These are phyloP conservation scores for Gryllus longicercus DNA, from an alignment of 2,888 invertebrate genomes.

Conservation along the genomic window DNA sequence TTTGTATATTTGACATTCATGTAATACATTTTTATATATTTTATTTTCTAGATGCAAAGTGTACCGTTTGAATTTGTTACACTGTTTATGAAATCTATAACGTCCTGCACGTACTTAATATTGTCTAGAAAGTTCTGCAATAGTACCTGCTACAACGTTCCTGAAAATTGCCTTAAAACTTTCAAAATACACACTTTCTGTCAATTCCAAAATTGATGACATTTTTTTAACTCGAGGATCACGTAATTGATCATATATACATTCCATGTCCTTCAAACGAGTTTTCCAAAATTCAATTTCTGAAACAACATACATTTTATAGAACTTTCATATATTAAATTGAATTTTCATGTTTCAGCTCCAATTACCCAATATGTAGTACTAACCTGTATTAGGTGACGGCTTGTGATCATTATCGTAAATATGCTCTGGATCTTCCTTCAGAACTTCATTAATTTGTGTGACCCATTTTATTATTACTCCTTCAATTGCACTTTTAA, in stretches of 20 bases:
- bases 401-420: slow-evolving; percentile 68
- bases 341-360: neutral
- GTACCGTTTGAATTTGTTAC: no score
- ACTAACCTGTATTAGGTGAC: slow-evolving; percentile 51
- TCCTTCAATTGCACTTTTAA: slow-evolving; percentile 80
- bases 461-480: slow-evolving; percentile 83
- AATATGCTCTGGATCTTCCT: slow-evolving; percentile 66
- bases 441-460: slow-evolving; percentile 73
- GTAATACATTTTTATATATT: no score
- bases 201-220: slow-evolving; percentile 72
- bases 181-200: slow-evolving; percentile 73
- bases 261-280: slow-evolving; percentile 77
- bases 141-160: slow-evolving; percentile 68
- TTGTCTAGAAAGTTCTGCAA: no score
- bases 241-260: slow-evolving; percentile 81
- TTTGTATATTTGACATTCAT: no score
- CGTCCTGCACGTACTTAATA: no score
- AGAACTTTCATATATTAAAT: neutral
- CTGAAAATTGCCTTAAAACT: slow-evolving; percentile 75
- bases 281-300: slow-evolving; percentile 79
- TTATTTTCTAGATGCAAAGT: no score
- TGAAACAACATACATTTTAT: slow-evolving; percentile 39
- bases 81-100: no score
- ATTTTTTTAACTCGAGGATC: slow-evolving; percentile 79
- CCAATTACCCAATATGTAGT: neutral